Evolutionary conservation across 2,797 vertebrate species (phyloP).

Genomic region (Danio tinwini): DNA sequence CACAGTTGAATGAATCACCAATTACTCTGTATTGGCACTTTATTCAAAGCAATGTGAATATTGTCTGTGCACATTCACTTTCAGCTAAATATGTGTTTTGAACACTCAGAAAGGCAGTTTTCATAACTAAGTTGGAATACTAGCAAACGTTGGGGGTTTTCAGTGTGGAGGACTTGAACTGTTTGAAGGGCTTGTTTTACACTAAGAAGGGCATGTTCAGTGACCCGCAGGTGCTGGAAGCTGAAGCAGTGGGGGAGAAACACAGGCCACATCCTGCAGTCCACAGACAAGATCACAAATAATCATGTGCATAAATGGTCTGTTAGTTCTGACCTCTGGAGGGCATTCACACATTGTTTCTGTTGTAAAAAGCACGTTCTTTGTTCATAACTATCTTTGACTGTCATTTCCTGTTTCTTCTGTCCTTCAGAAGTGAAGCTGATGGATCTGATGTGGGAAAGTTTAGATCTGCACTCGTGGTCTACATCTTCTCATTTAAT

Average conservation of each 20-base stretch:
- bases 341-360: constrained; percentile 40
- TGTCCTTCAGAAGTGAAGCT: constrained; percentile 53
- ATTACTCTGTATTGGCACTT: too few species aligned
- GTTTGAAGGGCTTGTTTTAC: constrained; percentile 53
- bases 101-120: neutral
- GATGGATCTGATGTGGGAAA: constrained; percentile 63
- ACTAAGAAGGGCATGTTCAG: constrained; percentile 52
- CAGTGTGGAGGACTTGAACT: constrained; percentile 51
- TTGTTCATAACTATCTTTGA: constrained; percentile 66
- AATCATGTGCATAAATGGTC: constrained; percentile 56
- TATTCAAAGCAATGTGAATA: too few species aligned
- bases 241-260: constrained; percentile 18
- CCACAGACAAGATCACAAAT: constrained; percentile 45
- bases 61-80: too few species aligned
- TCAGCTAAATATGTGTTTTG: too few species aligned
- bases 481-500: constrained; percentile 66
- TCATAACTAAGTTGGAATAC: neutral
- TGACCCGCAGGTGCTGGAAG: constrained; percentile 55
- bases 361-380: constrained; percentile 53
- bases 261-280: neutral
- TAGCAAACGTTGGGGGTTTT: constrained; percentile 1
- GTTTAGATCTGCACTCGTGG: constrained; percentile 56
- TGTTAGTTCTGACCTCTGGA: constrained; percentile 59
- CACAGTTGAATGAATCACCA: too few species aligned
- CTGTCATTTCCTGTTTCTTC: constrained; percentile 73